Conservation (phyloP, 2,888 invertebrate species). For the Rhagophthalmus giganteus region DNA sequence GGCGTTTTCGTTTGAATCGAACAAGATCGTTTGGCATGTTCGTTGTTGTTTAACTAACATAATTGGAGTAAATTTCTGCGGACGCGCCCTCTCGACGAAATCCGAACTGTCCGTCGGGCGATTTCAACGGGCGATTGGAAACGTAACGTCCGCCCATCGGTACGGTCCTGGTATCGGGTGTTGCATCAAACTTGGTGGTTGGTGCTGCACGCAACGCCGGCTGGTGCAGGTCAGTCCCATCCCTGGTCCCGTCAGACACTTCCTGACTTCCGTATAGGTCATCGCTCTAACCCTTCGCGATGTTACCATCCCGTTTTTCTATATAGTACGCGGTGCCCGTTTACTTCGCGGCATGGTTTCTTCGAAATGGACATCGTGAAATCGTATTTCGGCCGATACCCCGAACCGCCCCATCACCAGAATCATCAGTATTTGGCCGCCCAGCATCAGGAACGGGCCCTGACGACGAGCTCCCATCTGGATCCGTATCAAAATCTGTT, state of each 20-base stretch:
- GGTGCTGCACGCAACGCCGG: slow-evolving; percentile 48
- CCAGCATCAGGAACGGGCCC: slow-evolving; percentile 13
- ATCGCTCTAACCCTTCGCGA: slow-evolving; percentile 40
- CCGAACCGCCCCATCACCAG: slow-evolving; percentile 26
- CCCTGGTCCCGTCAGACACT: slow-evolving; percentile 41
- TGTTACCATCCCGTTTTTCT: too few species aligned
- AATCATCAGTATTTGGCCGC: slow-evolving; percentile 26
- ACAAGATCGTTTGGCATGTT: neutral
- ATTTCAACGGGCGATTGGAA: slow-evolving; percentile 3
- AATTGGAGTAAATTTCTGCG: too few species aligned
- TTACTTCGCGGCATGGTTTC: too few species aligned
- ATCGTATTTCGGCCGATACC: slow-evolving; percentile 42
- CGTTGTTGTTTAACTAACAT: too few species aligned
- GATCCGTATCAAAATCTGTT: slow-evolving; percentile 23
- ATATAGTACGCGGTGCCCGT: too few species aligned
- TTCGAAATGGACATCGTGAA: slow-evolving; percentile 49
- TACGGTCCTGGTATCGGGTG: slow-evolving; percentile 39
- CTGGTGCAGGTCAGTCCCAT: slow-evolving; percentile 52
- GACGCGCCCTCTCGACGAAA: too few species aligned
- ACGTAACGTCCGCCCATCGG: neutral
- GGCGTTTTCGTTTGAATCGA: too few species aligned
- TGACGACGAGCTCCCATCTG: slow-evolving; percentile 19
- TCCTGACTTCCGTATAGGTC: slow-evolving; percentile 51
- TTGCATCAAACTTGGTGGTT: slow-evolving; percentile 40
- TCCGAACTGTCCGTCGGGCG: too few species aligned